Evolutionary conservation across 2,888 invertebrate species (phyloP).

Genomic region (Aelia acuminata): DNA sequence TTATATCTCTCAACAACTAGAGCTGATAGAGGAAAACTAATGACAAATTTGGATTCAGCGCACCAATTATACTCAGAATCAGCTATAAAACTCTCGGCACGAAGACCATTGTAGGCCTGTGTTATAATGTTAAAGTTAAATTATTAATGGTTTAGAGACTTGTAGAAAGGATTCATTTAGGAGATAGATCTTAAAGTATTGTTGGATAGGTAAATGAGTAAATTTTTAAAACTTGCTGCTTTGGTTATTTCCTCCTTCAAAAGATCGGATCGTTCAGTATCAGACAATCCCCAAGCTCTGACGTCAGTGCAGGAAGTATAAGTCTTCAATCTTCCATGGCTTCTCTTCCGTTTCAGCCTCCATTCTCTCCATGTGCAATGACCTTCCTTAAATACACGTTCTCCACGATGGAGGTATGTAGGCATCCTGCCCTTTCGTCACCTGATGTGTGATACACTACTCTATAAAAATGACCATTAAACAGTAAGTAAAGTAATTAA

Average conservation of each 20-base stretch:
- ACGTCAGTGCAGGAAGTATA: constrained; percentile 61
- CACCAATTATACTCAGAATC: too few relatives aligned
- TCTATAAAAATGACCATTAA: too few relatives aligned
- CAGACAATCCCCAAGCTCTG: constrained; percentile 58
- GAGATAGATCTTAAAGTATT: not conserved
- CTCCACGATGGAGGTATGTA: constrained; percentile 58
- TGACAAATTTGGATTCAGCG: too few relatives aligned
- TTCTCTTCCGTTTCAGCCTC: constrained; percentile 61
- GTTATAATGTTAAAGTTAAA: too few relatives aligned
- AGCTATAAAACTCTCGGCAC: too few relatives aligned
- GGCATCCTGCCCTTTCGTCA: constrained; percentile 38
- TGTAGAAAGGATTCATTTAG: not conserved
- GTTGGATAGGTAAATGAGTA: not conserved
- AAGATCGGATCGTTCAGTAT: constrained; percentile 45
- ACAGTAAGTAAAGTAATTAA: too few relatives aligned
- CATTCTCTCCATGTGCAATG: not conserved
- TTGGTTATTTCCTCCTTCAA: constrained; percentile 47
- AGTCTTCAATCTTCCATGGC: constrained; percentile 63
- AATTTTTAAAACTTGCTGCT: not conserved
- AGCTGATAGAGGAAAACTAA: too few relatives aligned
- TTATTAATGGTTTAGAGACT: too few relatives aligned
- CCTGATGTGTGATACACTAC: not conserved
- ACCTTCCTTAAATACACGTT: constrained; percentile 54
- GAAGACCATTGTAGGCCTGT: too few relatives aligned
- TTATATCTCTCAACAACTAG: too few relatives aligned